Evolutionary conservation across 2,888 invertebrate species (phyloP).

Genomic region (Chamaedrilus cognettii): DNA sequence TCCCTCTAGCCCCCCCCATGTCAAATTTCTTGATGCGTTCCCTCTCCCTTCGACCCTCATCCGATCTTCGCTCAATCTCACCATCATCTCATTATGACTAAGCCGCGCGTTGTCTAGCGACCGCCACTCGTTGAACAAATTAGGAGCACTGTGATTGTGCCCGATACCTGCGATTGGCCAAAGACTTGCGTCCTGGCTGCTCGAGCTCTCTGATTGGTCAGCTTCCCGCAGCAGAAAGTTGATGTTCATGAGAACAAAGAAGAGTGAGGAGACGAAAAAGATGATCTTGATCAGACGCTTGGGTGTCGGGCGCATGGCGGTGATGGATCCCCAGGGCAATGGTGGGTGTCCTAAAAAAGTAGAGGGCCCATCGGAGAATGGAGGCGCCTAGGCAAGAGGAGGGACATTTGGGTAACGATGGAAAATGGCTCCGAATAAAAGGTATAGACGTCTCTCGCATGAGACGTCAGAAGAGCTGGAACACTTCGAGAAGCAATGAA

Average conservation of each 20-base stretch:
- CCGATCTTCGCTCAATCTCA: neutral
- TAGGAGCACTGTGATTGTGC: too few relatives aligned
- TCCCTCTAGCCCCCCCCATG: too few relatives aligned
- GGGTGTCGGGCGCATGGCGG: conserved; percentile 12
- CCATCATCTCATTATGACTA: neutral
- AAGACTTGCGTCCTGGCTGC: neutral
- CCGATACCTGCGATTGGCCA: too few relatives aligned
- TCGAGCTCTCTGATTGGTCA: neutral
- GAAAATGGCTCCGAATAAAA: too few relatives aligned
- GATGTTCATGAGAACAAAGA: conserved; percentile 13
- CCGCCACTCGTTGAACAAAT: neutral
- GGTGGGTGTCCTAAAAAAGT: too few relatives aligned
- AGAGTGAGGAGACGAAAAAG: conserved; percentile 12
- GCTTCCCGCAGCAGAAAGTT: conserved; percentile 16
- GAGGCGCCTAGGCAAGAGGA: too few relatives aligned
- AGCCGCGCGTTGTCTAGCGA: neutral
- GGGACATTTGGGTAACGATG: too few relatives aligned
- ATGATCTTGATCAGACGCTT: conserved; percentile 14
- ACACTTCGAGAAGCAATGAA: too few relatives aligned
- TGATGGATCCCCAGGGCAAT: too few relatives aligned
- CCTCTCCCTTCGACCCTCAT: neutral
- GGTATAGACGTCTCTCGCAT: too few relatives aligned
- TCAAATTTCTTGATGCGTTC: neutral
- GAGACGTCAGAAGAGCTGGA: too few relatives aligned
- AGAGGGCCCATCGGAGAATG: too few relatives aligned